These are phyloP conservation scores for Hemiscyllium ocellatum DNA, from an alignment of 2,113 vertebrate genomes.

Conservation along the genomic window DNA sequence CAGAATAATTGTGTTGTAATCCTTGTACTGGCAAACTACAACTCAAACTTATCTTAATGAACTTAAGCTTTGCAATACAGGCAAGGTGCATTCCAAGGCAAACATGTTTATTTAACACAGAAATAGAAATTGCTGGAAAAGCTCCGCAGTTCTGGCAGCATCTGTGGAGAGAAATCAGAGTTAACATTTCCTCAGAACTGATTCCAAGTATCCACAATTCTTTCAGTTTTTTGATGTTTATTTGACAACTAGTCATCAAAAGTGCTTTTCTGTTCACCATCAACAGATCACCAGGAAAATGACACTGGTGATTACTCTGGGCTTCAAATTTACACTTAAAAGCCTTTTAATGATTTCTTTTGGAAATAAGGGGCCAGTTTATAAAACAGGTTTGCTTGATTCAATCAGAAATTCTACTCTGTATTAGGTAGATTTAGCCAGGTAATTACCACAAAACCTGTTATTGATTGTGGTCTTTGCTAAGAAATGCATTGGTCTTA, in stretches of 20 bases:
- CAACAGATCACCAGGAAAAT: not conserved
- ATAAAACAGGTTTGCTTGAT: not conserved
- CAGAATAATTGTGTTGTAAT: not conserved
- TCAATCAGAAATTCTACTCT: not conserved
- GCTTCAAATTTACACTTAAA: not conserved
- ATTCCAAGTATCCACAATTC: no score
- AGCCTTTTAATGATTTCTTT: not conserved
- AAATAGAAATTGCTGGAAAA: no score
- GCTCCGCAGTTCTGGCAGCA: no score
- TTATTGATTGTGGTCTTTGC: not conserved
- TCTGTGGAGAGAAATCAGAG: no score
- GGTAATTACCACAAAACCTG: not conserved
- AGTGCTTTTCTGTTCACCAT: not conserved
- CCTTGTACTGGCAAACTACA: not conserved
- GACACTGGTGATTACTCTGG: not conserved
- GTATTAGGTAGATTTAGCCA: not conserved
- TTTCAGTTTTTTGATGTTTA: not conserved
- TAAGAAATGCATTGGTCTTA: not conserved
- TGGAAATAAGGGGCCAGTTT: not conserved
- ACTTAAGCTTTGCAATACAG: not conserved
- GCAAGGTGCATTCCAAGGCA: not conserved
- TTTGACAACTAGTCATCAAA: not conserved
- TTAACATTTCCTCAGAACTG: no score
- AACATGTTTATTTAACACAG: not conserved
- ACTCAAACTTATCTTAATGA: not conserved